phyloP scores from a whole-genome alignment of 1,140 invertebrate species.

The Araneus ventricosus region DNA sequence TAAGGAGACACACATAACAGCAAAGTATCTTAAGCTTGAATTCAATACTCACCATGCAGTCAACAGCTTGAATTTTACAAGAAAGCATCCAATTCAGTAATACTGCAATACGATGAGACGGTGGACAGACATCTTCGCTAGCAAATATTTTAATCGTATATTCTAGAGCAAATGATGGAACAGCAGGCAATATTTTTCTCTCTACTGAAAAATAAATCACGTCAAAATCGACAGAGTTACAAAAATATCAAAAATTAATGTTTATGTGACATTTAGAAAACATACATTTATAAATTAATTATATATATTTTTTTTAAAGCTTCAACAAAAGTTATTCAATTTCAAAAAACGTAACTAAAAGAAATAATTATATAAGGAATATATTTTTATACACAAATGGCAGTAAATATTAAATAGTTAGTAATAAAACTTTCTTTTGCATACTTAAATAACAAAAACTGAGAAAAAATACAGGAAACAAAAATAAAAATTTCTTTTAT shows the following conservation, averaged over 20 bases:
- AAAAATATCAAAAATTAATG: neutral
- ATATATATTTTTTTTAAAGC: neutral
- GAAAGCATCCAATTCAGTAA: slow-evolving; percentile 69
- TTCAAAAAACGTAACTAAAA: too few relatives aligned
- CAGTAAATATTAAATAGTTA: too few relatives aligned
- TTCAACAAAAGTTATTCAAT: neutral
- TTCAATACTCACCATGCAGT: slow-evolving; percentile 18
- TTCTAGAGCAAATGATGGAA: slow-evolving; percentile 41
- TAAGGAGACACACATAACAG: neutral
- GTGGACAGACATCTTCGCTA: neutral
- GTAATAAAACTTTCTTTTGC: too few relatives aligned
- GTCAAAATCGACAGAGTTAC: neutral
- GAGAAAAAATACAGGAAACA: too few relatives aligned
- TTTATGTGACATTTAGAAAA: neutral
- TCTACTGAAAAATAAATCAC: neutral
- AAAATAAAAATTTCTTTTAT: too few relatives aligned
- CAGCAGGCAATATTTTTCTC: neutral
- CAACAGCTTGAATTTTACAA: slow-evolving; percentile 60
- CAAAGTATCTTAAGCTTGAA: neutral
- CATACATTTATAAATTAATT: neutral
- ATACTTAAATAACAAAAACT: too few relatives aligned
- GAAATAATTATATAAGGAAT: too few relatives aligned
- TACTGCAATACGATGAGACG: neutral
- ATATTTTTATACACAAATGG: too few relatives aligned
- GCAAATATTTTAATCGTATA: slow-evolving; percentile 2